These are phyloP conservation scores for Amblyopsis rosae DNA, from an alignment of 2,113 vertebrate species.

Conservation along the genomic window DNA sequence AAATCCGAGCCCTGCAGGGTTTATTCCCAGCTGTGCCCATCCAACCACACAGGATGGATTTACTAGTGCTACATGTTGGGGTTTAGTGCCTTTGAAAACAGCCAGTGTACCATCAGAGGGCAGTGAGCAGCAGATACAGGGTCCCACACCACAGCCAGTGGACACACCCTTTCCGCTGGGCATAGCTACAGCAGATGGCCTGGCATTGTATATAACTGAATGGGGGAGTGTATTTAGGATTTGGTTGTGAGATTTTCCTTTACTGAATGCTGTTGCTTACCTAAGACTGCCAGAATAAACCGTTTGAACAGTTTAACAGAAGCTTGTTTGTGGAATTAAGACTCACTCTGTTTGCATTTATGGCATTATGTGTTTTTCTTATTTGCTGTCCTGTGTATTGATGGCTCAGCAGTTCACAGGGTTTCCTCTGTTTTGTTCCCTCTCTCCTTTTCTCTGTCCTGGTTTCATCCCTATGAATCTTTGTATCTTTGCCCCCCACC, in stretches of 20 bases:
- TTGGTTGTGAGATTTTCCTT: conserved; percentile 12
- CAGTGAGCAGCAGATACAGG: conserved; percentile 35
- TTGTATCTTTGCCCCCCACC: conserved; percentile 39
- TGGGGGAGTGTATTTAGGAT: conserved; percentile 21
- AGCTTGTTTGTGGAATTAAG: no score
- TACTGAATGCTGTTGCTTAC: no score
- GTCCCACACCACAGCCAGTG: conserved; percentile 41
- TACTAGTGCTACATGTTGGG: conserved; percentile 18
- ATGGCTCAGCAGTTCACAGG: conserved; percentile 38
- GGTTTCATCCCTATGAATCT: conserved; percentile 45
- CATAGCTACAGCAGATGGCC: conserved; percentile 57
- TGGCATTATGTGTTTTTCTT: conserved; percentile 30
- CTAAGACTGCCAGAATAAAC: no score
- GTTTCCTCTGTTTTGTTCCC: conserved; percentile 31
- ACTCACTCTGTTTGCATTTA: neutral
- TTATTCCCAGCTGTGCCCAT: conserved; percentile 14
- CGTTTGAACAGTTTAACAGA: no score
- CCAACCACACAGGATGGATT: conserved; percentile 10
- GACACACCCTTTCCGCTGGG: conserved; percentile 49
- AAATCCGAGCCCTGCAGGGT: neutral
- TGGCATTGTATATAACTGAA: conserved; percentile 39
- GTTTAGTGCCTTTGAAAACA: conserved; percentile 18
- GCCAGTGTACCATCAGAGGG: conserved; percentile 23
- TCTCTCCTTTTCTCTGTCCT: conserved; percentile 44
- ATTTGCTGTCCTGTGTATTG: conserved; percentile 23